Evolutionary conservation across 2,797 vertebrate genomes (phyloP).

Genomic region (Gymnopithys bicolor): DNA sequence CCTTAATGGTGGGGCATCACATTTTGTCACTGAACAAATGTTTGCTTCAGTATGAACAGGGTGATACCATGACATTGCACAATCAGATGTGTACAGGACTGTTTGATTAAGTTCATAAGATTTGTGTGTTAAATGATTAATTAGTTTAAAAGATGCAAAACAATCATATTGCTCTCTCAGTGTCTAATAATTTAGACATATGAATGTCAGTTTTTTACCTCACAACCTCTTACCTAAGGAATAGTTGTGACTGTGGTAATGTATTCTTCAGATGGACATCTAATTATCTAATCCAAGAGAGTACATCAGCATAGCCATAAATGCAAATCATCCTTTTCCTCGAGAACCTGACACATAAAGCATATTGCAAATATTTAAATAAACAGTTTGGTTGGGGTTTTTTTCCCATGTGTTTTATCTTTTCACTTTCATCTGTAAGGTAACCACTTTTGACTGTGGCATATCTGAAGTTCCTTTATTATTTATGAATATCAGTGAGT

Average conservation of each 20-base stretch:
- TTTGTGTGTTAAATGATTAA: background rate
- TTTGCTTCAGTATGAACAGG: too few species aligned
- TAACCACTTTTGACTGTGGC: background rate
- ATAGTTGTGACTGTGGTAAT: background rate
- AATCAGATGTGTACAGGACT: background rate
- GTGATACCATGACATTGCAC: background rate
- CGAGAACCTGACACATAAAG: background rate
- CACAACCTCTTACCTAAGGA: background rate
- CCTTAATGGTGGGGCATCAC: too few species aligned
- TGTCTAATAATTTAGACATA: background rate
- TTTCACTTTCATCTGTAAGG: background rate
- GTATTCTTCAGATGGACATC: background rate
- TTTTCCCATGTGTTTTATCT: background rate
- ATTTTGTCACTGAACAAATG: too few species aligned
- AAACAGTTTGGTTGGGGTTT: background rate
- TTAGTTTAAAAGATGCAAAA: background rate
- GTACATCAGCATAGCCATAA: background rate
- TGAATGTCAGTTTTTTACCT: background rate
- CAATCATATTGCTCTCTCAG: background rate
- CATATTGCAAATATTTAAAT: background rate
- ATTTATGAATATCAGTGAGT: conserved; percentile 37
- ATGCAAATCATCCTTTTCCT: background rate
- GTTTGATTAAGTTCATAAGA: background rate
- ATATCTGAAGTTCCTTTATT: background rate
- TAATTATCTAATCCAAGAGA: background rate